phyloP scores from a whole-genome alignment of 2,888 invertebrate species.

The Drosophila phalerata region DNA sequence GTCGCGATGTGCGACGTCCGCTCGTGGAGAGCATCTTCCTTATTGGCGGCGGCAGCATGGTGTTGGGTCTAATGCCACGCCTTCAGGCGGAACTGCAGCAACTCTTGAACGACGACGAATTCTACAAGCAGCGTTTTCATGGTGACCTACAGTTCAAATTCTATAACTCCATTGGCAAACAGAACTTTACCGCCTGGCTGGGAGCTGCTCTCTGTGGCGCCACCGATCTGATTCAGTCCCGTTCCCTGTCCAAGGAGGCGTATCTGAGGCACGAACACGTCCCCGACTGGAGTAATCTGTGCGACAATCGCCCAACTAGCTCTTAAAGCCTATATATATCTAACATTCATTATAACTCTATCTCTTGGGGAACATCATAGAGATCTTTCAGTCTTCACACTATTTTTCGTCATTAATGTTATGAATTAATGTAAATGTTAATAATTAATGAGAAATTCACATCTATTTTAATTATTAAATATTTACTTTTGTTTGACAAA shows the following conservation, averaged over 20 bases:
- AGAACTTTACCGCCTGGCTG: conserved; percentile 94
- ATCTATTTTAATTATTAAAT: too few species aligned
- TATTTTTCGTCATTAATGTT: too few species aligned
- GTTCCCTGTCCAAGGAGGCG: conserved; percentile 91
- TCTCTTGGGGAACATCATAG: too few species aligned
- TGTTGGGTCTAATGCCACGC: conserved; percentile 93
- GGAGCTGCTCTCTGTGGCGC: conserved; percentile 93
- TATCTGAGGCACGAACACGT: conserved; percentile 90
- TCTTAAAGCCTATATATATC: neutral
- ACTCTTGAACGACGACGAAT: conserved; percentile 87
- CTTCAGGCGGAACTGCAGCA: conserved; percentile 91
- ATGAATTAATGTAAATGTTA: too few species aligned
- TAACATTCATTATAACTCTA: too few species aligned
- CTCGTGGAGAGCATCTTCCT: conserved; percentile 94
- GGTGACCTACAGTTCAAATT: conserved; percentile 89
- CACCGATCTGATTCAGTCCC: conserved; percentile 90
- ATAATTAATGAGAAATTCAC: too few species aligned
- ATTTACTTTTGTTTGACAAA: neutral
- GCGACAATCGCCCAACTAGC: conserved; percentile 81
- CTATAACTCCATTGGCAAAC: conserved; percentile 92
- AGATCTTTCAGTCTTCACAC: too few species aligned
- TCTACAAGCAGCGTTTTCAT: conserved; percentile 88
- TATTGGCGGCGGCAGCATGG: conserved; percentile 94
- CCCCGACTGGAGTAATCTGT: conserved; percentile 91
- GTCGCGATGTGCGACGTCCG: conserved; percentile 91